Evolutionary conservation across 1,140 invertebrate genomes (phyloP).

Genomic region (Dendroctonus ponderosae): DNA sequence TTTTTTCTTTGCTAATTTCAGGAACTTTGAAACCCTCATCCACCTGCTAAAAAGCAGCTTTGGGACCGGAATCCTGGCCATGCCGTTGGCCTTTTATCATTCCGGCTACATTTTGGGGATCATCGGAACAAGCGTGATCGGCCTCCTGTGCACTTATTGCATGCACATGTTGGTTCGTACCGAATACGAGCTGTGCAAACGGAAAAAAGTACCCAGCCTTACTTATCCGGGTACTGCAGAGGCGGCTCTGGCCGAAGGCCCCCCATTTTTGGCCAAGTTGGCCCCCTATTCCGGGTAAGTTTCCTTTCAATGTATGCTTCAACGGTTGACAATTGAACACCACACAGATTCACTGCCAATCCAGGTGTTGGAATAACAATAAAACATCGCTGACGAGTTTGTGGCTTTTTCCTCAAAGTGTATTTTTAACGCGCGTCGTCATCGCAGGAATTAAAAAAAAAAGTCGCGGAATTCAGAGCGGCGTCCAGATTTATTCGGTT

Average conservation of each 20-base stretch:
- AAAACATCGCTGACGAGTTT: too few species aligned
- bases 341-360: too few species aligned
- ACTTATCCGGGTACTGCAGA: constrained; percentile 70
- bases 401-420: too few species aligned
- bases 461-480: too few species aligned
- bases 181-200: constrained; percentile 69
- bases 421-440: too few species aligned
- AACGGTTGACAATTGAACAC: too few species aligned
- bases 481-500: too few species aligned
- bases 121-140: constrained; percentile 67
- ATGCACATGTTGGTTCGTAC: constrained; percentile 71
- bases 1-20: constrained; percentile 47
- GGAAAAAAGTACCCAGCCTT: constrained; percentile 65
- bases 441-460: too few species aligned
- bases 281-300: constrained; percentile 64
- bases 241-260: constrained; percentile 68
- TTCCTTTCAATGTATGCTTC: not conserved
- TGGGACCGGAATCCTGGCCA: constrained; percentile 86
- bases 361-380: too few species aligned
- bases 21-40: constrained; percentile 75
- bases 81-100: constrained; percentile 81
- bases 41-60: constrained; percentile 83
- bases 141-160: constrained; percentile 74
- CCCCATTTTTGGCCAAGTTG: constrained; percentile 57
- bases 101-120: constrained; percentile 71